phyloP scores from a whole-genome alignment of 2,113 vertebrate species.

The Albula glossodonta region DNA sequence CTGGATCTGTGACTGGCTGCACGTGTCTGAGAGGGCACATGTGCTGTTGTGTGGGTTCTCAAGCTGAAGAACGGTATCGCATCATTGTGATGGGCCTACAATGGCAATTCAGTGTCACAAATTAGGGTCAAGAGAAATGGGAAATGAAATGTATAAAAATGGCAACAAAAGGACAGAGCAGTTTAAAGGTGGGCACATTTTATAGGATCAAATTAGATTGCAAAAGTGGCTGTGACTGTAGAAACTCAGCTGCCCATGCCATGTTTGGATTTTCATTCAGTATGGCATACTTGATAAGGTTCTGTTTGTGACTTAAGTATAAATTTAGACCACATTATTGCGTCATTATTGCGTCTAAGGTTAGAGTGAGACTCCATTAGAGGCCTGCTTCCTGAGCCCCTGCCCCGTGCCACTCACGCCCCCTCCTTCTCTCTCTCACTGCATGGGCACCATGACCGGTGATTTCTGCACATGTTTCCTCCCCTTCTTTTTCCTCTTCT shows the following conservation, averaged over 20 bases:
- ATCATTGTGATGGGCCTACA: too few species aligned
- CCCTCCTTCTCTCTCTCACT: slow-evolving; percentile 66
- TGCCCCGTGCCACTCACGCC: slow-evolving; percentile 68
- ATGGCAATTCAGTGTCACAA: too few species aligned
- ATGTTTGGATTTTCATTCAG: neutral
- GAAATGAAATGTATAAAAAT: too few species aligned
- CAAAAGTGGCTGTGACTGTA: neutral
- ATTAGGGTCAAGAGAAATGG: too few species aligned
- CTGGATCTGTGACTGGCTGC: too few species aligned
- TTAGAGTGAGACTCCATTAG: slow-evolving; percentile 78
- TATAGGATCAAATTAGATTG: neutral
- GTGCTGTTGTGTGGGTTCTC: too few species aligned
- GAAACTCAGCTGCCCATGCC: neutral
- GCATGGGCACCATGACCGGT: slow-evolving; percentile 80
- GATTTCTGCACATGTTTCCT: slow-evolving; percentile 73
- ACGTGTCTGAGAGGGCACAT: too few species aligned
- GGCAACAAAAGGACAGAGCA: too few species aligned
- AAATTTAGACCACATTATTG: neutral
- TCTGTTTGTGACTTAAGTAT: neutral
- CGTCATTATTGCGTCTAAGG: neutral
- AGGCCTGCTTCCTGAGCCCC: slow-evolving; percentile 71
- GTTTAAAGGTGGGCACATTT: neutral
- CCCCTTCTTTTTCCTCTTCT: slow-evolving; percentile 46
- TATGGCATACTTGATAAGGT: neutral
- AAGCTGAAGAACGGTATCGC: too few species aligned